Evolutionary conservation across 1,140 invertebrate genomes (phyloP), one percentile per base, ranked within the genome.

Genomic region (Lamellibrachia luymesi): DNA sequence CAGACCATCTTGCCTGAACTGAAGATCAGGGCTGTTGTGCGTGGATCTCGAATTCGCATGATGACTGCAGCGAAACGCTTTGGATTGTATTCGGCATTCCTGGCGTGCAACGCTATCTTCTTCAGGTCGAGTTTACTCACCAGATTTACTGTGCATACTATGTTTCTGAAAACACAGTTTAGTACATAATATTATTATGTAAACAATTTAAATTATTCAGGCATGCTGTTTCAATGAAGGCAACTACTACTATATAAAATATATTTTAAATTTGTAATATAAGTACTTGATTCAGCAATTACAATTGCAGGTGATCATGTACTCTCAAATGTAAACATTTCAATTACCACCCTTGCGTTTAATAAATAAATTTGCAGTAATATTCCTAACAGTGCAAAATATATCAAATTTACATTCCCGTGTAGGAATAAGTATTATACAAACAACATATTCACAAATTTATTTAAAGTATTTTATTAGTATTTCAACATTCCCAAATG

Each of bases 1-100:
- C 99, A 99, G 0, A 99, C 99, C 99, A 99, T 99, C 97, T 99
- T 99, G 0, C 99, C 99, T 1, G 99, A 99, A 95, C 98, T 99
- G 95, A 99, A 99, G 94, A 99, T 99, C 17, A 99, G 96, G 22
- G 99, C 99, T 50, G 99, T 99, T 2, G 99, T 99, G 94, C 99
- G 97, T 0, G 99, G 99, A 96, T 99, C 99, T 96, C 99, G 97
- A 95, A 99, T 99, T 96, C 99, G 97, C 99, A 99, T 99, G 93
- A 99, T 99, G 0, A 99, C 99, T 94, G 99, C 99, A 92, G 99
- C 99, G 97, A 99, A 99, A 96, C 99, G 98, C 97, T 99, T 99
- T 51, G 99, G 99, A 97, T 99, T 99, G 95, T 99, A 99, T 96
- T 99, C 99, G 22, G 99, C 99, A 97, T 99, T 99, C 96, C 99